A percentile compares a stretch with the other conserved stretches of the same genome.
Conservation (phyloP, 2,888 invertebrate species). For the Metallyticus violacea region DNA sequence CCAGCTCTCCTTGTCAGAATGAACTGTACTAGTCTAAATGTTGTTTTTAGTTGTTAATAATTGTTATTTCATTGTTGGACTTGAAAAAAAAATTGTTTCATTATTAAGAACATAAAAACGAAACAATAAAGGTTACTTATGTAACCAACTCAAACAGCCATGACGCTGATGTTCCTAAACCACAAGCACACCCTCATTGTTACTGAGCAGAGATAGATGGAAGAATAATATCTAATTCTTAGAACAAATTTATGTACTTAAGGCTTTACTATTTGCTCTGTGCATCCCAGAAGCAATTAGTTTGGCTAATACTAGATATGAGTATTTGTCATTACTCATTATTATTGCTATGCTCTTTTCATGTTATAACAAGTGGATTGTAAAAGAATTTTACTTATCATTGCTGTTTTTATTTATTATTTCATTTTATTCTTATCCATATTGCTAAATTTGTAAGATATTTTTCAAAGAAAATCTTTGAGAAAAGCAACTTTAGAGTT, state of each 20-base stretch:
- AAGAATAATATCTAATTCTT: background rate
- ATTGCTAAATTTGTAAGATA: too few species aligned
- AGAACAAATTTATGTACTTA: background rate
- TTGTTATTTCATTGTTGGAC: conserved; percentile 1
- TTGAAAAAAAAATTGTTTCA: background rate
- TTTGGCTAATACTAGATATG: too few species aligned
- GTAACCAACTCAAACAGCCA: background rate
- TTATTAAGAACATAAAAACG: background rate
- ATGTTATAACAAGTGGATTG: too few species aligned
- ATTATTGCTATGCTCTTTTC: too few species aligned
- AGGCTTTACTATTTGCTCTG: too few species aligned
- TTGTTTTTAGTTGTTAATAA: background rate
- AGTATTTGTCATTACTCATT: too few species aligned
- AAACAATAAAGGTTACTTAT: background rate
- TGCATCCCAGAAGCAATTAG: background rate
- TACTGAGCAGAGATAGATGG: background rate
- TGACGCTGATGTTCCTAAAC: background rate
- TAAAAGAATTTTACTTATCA: too few species aligned
- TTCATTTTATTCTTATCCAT: too few species aligned
- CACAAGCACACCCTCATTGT: background rate
- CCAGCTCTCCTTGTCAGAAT: conserved; percentile 27
- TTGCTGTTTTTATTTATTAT: too few species aligned
- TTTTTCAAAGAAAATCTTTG: too few species aligned
- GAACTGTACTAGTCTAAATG: conserved; percentile 12
- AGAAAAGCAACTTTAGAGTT: too few species aligned